A percentile compares a stretch with the other conserved stretches of the same genome.
phyloP scores from a whole-genome alignment of 1,140 invertebrate genomes.

The Onthophagus taurus region DNA sequence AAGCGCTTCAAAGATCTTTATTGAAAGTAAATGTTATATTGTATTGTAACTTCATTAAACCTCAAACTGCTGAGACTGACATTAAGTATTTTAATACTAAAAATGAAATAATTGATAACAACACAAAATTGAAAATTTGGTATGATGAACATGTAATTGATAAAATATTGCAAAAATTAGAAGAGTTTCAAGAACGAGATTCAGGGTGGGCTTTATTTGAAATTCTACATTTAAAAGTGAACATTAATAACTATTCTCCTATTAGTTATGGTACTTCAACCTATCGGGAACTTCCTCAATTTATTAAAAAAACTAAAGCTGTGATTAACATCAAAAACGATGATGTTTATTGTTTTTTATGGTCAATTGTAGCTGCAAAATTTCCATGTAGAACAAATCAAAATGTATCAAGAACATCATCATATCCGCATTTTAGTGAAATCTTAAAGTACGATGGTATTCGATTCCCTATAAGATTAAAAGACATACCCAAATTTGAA shows the following conservation, averaged over 20 bases:
- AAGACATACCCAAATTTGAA: conserved; percentile 16
- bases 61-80: no score
- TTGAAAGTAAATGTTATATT: no score
- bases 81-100: background rate
- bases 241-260: conserved; percentile 25
- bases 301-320: conserved; percentile 8
- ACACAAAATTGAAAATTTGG: background rate
- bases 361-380: conserved; percentile 16
- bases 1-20: no score
- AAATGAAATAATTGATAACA: background rate
- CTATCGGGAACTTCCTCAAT: conserved; percentile 10
- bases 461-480: conserved; percentile 14
- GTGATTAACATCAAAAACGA: conserved; percentile 18
- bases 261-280: conserved; percentile 1
- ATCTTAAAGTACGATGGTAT: conserved; percentile 15
- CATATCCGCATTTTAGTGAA: conserved; percentile 12
- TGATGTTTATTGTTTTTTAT: conserved; percentile 21
- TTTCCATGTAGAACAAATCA: conserved; percentile 13
- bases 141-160: background rate
- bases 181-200: conserved; percentile 21
- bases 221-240: conserved; percentile 24
- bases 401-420: conserved; percentile 3
- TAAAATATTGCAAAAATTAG: background rate
- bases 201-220: conserved; percentile 29
- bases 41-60: no score